A percentile compares a stretch with the other conserved stretches of the same genome.
These are phyloP conservation scores for Thelaira solivaga DNA, from an alignment of 2,888 invertebrate species.

Conservation along the genomic window DNA sequence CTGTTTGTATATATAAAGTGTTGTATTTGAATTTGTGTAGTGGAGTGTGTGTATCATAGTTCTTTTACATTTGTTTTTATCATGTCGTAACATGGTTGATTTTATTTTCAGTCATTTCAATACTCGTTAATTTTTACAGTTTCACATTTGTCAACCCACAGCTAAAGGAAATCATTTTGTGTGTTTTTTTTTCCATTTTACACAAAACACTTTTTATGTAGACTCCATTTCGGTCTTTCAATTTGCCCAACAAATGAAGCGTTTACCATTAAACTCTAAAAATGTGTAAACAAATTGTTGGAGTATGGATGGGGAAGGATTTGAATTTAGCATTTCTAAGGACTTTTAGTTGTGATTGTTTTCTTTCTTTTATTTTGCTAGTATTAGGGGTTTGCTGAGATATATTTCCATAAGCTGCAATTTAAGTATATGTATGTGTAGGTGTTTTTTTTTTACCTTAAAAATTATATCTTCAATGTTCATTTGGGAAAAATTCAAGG, in stretches of 20 bases:
- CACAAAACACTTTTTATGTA: background rate
- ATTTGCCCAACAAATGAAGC: constrained; percentile 33
- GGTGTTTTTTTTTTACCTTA: constrained; percentile 19
- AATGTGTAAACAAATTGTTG: background rate
- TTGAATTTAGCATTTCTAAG: constrained; percentile 11
- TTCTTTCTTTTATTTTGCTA: background rate
- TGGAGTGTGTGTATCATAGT: constrained; percentile 62
- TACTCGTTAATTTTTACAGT: constrained; percentile 70
- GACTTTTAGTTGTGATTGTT: constrained; percentile 19
- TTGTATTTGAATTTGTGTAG: too few relatives aligned
- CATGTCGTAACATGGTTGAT: constrained; percentile 65
- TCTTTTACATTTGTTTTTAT: constrained; percentile 68
- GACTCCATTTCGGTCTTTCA: constrained; percentile 32
- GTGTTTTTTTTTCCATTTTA: background rate
- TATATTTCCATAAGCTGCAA: constrained; percentile 13
- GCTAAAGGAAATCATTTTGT: constrained; percentile 42
- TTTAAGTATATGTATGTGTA: too few relatives aligned
- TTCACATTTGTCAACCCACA: constrained; percentile 67
- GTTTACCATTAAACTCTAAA: background rate
- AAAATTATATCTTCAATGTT: constrained; percentile 71
- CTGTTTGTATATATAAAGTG: too few relatives aligned
- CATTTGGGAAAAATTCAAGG: constrained; percentile 72
- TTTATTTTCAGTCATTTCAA: constrained; percentile 61
- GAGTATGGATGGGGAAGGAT: background rate
- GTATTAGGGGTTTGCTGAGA: background rate